These are phyloP conservation scores for Holotrichia oblita DNA, from an alignment of 1,140 invertebrate species.

Conservation along the genomic window DNA sequence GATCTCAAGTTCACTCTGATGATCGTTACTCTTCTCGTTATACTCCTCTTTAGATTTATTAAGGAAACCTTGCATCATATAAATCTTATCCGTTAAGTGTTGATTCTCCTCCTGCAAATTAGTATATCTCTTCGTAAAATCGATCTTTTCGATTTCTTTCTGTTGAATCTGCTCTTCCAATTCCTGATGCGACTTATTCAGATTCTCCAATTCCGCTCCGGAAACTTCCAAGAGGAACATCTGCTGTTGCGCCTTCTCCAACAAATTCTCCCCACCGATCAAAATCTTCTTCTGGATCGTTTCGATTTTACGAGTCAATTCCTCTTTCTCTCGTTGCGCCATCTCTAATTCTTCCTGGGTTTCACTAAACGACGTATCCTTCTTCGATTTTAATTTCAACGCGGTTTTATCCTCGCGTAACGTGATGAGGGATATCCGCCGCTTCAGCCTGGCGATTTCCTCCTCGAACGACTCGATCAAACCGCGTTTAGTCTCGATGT, in stretches of 20 bases:
- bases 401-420: conserved; percentile 56
- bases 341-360: conserved; percentile 45
- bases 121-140: conserved; percentile 95
- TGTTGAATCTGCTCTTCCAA: conserved; percentile 82
- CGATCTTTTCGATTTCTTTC: conserved; percentile 90
- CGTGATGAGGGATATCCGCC: conserved; percentile 68
- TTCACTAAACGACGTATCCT: conserved; percentile 35
- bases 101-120: conserved; percentile 91
- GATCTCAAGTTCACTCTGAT: conserved; percentile 95
- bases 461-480: conserved; percentile 50
- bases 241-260: conserved; percentile 97
- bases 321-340: conserved; percentile 78
- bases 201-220: conserved; percentile 84
- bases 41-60: conserved; percentile 84
- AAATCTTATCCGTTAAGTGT: conserved; percentile 91
- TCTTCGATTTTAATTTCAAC: conserved; percentile 53
- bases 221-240: conserved; percentile 85
- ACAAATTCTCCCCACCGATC: conserved; percentile 96
- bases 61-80: conserved; percentile 82
- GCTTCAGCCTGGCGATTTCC: conserved; percentile 48
- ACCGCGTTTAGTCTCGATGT: conserved; percentile 47
- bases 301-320: conserved; percentile 83
- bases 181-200: conserved; percentile 82
- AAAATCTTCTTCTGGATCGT: conserved; percentile 95
- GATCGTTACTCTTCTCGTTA: conserved; percentile 87